These are phyloP conservation scores for Mesoligia furuncula DNA, from an alignment of 2,888 invertebrate species.

Conservation along the genomic window DNA sequence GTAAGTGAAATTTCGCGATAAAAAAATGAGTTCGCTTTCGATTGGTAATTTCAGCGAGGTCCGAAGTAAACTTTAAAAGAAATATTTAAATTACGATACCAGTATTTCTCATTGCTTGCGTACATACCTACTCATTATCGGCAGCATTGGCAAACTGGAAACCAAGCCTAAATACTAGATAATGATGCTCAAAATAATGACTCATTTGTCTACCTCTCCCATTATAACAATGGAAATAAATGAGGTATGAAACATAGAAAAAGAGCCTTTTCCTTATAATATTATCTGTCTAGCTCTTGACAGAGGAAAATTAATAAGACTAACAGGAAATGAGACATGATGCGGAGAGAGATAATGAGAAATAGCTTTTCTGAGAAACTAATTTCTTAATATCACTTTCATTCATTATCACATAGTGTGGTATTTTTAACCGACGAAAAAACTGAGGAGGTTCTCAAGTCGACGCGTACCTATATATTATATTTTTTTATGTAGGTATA, in stretches of 20 bases:
- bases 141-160: not conserved
- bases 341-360: conserved; percentile 28
- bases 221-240: not conserved
- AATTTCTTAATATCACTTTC: conserved; percentile 29
- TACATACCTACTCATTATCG: not conserved
- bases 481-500: too few species aligned
- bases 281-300: conserved; percentile 26
- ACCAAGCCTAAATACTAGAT: conserved; percentile 25
- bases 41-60: too few species aligned
- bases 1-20: not conserved
- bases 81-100: not conserved
- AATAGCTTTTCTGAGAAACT: conserved; percentile 24
- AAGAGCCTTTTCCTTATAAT: conserved; percentile 17
- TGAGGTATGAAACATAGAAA: not conserved
- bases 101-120: not conserved
- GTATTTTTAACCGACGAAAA: not conserved
- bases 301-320: conserved; percentile 27
- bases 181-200: conserved; percentile 8
- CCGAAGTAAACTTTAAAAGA: too few species aligned
- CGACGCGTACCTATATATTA: too few species aligned
- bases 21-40: not conserved
- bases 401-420: not conserved
- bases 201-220: conserved; percentile 2
- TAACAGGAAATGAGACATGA: conserved; percentile 41
- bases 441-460: too few species aligned